Evolutionary conservation across 2,113 vertebrate genomes (phyloP), one percentile per base, ranked within the genome.

Genomic region (Eleginops maclovinus): DNA sequence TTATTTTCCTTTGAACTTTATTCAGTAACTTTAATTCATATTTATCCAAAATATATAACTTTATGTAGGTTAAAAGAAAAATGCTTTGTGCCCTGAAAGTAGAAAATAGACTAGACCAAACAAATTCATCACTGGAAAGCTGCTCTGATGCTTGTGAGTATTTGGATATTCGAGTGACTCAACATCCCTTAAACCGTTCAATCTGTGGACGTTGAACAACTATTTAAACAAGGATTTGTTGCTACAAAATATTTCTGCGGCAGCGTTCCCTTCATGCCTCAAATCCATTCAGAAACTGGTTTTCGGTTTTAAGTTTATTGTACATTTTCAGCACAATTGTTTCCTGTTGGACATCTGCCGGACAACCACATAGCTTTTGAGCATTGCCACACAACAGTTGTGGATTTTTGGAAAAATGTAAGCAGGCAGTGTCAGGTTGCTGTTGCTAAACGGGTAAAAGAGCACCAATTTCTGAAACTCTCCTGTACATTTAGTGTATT

Each of bases 391-490:
- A 55, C 31, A 26, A 13, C 26, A 36, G 13, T 36, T 26, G 22
- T 21, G 62, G 46, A 79, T 58, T 62, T 36, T 62, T 36, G 1
- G 3, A 36, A 21, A 67, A 67, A 26, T 12, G 17, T 16, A 68
- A 22, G 26, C 54, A 53, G 61, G 11, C 55, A 22, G 54, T 19
- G 41, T 40, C 31, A 41, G 24, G 55, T 54, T n/a, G 9, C 12
- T 2, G 0, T 10, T 63, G 24, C 36, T 64, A 15, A 19, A 60
- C n/a, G 75, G 41, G 83, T 67, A 74, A 66, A 81, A 87, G 76
- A 82, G 76, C 76, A 75, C 72, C 81, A 79, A 75, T 83, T 84
- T 69, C 67, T 67, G 70, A 85, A 75, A 78, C 47, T 63, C 47
- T 31, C 10, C 41, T 67, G 26, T 40, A 61, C 31, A 58, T 68